Conservation (phyloP, 2,888 invertebrate genomes). For the Rhabditoides inermis region DNA sequence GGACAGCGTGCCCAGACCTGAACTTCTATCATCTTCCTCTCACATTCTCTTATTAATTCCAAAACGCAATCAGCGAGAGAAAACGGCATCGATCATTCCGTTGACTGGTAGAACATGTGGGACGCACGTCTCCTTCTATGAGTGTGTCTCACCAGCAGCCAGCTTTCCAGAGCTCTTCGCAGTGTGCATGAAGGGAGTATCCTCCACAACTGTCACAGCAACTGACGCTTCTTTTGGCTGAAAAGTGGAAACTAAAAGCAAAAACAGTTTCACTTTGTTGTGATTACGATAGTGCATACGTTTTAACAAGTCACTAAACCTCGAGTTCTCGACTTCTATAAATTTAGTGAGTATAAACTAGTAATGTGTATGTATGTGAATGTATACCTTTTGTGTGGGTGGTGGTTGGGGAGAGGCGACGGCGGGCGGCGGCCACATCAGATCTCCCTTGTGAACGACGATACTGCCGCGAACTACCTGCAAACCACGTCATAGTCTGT, state of each 20-base stretch:
- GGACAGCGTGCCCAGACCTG: conserved; percentile 64
- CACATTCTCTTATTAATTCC: no score
- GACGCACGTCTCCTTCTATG: not conserved
- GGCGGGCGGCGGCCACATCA: conserved; percentile 73
- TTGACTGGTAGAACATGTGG: no score
- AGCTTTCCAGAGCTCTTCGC: conserved; percentile 65
- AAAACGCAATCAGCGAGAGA: no score
- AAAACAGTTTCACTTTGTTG: no score
- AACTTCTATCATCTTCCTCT: no score
- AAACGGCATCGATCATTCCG: no score
- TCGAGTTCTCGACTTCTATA: no score
- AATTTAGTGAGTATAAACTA: no score
- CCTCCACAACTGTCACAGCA: conserved; percentile 46
- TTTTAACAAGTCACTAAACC: no score
- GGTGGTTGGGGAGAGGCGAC: conserved; percentile 48
- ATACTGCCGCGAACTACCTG: conserved; percentile 68
- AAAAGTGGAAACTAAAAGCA: no score
- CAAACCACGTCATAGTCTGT: not conserved
- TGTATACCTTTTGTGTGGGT: conserved; percentile 15
- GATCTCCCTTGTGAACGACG: conserved; percentile 67
- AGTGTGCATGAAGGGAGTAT: conserved; percentile 67
- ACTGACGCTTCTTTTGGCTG: not conserved
- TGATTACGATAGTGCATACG: no score
- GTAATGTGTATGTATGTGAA: no score
- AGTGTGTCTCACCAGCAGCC: conserved; percentile 66